Evolutionary conservation across 2,797 vertebrate species (phyloP).

Genomic region (Falco rusticolus): DNA sequence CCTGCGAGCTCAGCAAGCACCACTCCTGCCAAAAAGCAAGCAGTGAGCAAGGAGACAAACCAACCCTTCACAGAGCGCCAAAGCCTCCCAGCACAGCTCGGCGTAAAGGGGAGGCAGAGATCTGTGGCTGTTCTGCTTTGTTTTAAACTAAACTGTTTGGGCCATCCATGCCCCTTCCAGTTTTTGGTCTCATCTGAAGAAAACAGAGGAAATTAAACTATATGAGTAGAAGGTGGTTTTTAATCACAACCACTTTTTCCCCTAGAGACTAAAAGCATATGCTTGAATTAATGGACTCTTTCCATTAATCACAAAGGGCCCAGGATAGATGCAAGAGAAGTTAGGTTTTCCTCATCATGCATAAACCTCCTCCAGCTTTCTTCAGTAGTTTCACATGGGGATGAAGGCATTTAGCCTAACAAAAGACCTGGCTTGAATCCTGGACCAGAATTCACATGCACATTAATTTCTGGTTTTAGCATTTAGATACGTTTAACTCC

Average conservation of each 20-base stretch:
- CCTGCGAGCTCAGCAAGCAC: neutral
- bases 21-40: neutral
- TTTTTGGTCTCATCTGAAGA: neutral
- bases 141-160: neutral
- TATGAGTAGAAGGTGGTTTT: neutral
- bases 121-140: neutral
- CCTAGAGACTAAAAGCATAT: neutral
- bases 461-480: constrained; percentile 23
- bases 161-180: neutral
- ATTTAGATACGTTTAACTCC: neutral
- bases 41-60: neutral
- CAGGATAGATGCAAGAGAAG: neutral
- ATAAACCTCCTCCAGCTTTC: constrained; percentile 1
- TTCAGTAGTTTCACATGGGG: neutral
- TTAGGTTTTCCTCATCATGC: neutral
- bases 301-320: constrained; percentile 10
- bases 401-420: constrained; percentile 12
- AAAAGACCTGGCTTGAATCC: constrained; percentile 39
- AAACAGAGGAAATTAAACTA: neutral
- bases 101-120: neutral
- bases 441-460: neutral
- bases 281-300: constrained; percentile 5
- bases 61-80: neutral
- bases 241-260: constrained; percentile 1
- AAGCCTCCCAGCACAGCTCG: neutral